Base-by-base conservation (phyloP, 2,113 vertebrate species). In the Elanoides forficatus region DNA sequence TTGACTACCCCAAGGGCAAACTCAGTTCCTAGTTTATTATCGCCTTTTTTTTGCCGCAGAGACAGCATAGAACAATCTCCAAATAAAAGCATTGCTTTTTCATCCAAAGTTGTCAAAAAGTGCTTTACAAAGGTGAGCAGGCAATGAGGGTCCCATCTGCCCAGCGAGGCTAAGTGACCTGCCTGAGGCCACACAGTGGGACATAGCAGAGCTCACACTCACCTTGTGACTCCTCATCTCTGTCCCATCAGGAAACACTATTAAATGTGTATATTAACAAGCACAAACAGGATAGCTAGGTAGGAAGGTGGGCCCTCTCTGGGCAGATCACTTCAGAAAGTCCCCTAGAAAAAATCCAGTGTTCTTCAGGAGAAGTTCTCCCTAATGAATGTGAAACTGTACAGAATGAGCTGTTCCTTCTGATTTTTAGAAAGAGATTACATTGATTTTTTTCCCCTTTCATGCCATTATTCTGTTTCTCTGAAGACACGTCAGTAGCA, bases 1-100 rank as follows among this genome's bases (percentile, higher is more conserved):
- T 91, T 96, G 68, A 91, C 62, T 89, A 56, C 84, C 80, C 92
- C 88, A 95, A 89, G 60, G 93, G 91, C 88, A 95, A 93, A 86
- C 65, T 87, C 70, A 81, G 70, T 94, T 62, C 73, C 53, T 85
- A 45, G 78, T 94, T 93, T 92, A 87, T 96, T 87, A 87, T 74
- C 16, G 7, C 36, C 11, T 45, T 45, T 56, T 59, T 32, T 34
- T 13, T 42, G 6, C 42, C 50, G 40, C 52, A 53, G 65, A 93
- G 48, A 17, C 52, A 50, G 40, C 4, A 5, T 11, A 79, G 65
- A 68, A 40, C 36, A 13, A 16, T 58, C 81, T 85, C 84, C 52
- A 92, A 79, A 85, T 42, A 66, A 89, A 76, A 87, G 25, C 58
- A 60, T 45, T 50, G 9, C 6, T 68, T 81, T 85, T 94, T 72